A percentile compares a stretch with the other conserved stretches of the same genome.
Evolutionary conservation across 2,113 vertebrate genomes (phyloP).

Genomic region (Sebastes schlegelii): DNA sequence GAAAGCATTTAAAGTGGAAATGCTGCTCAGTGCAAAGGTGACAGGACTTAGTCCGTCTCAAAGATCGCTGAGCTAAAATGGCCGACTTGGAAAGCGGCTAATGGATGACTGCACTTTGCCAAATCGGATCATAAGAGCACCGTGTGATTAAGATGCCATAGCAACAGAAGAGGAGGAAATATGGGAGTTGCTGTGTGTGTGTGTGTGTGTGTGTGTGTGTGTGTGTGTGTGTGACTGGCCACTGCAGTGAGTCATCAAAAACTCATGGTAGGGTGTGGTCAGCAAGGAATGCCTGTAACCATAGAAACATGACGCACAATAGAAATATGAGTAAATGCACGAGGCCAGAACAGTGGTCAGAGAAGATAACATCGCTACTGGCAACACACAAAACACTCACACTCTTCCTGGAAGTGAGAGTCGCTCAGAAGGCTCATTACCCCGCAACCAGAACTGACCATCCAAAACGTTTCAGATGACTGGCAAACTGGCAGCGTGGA

Average conservation of each 20-base stretch:
- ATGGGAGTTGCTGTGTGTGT: constrained; percentile 14
- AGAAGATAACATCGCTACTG: constrained; percentile 42
- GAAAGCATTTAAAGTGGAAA: background rate
- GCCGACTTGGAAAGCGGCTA: constrained; percentile 6
- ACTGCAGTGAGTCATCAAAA: constrained; percentile 74
- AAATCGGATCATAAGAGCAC: constrained; percentile 41
- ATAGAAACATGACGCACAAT: constrained; percentile 57
- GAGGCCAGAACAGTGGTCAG: constrained; percentile 53
- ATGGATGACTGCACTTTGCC: constrained; percentile 25
- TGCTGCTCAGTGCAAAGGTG: background rate
- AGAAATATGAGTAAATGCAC: constrained; percentile 60
- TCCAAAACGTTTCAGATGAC: constrained; percentile 17
- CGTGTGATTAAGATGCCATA: constrained; percentile 55
- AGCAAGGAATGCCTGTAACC: constrained; percentile 47
- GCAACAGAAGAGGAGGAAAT: constrained; percentile 43
- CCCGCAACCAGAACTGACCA: background rate
- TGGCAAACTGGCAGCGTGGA: background rate
- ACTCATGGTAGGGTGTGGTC: constrained; percentile 59
- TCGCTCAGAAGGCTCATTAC: background rate
- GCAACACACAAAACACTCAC: constrained; percentile 63
- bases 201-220: background rate
- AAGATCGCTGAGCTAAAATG: constrained; percentile 37
- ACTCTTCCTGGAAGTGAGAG: constrained; percentile 51
- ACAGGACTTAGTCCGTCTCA: background rate
- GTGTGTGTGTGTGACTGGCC: constrained; percentile 20